phyloP scores from a whole-genome alignment of 1,140 invertebrate species.

The Neuroterus valhalla region DNA sequence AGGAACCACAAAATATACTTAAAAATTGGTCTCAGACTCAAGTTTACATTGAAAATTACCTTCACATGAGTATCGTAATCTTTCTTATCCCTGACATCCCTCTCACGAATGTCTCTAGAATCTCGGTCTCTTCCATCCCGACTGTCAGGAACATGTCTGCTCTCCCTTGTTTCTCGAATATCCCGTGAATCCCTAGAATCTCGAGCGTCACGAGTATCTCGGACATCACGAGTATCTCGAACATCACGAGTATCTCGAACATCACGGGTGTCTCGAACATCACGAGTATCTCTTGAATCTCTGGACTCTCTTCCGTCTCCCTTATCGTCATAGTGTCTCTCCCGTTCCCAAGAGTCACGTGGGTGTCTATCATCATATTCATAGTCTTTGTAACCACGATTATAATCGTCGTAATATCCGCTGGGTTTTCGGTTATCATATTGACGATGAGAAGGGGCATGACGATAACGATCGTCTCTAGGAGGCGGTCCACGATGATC shows the following conservation, averaged over 20 bases:
- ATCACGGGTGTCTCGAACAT: slow-evolving; percentile 53
- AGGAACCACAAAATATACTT: too few species aligned
- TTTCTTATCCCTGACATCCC: slow-evolving; percentile 62
- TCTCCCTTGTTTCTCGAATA: slow-evolving; percentile 65
- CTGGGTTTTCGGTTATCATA: slow-evolving; percentile 65
- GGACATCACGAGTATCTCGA: slow-evolving; percentile 49
- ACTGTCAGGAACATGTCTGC: slow-evolving; percentile 49
- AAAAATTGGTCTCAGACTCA: too few species aligned
- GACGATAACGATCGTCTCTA: slow-evolving; percentile 64
- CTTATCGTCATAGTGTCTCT: slow-evolving; percentile 70
- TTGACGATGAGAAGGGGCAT: slow-evolving; percentile 56
- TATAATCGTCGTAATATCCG: slow-evolving; percentile 69
- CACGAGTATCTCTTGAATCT: slow-evolving; percentile 54
- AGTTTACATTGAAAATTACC: slow-evolving; percentile 54
- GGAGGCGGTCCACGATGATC: slow-evolving; percentile 59
- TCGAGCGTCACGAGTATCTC: slow-evolving; percentile 49
- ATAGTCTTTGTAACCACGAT: slow-evolving; percentile 67
- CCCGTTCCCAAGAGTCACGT: slow-evolving; percentile 67
- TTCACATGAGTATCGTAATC: slow-evolving; percentile 70
- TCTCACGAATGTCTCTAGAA: slow-evolving; percentile 41
- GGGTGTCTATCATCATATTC: slow-evolving; percentile 69
- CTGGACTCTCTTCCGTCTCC: slow-evolving; percentile 50
- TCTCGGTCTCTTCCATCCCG: slow-evolving; percentile 51
- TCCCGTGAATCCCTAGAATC: slow-evolving; percentile 65
- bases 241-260: slow-evolving; percentile 50